Base-by-base conservation (phyloP, 2,113 vertebrate genomes). In the Brienomyrus longianalis region DNA sequence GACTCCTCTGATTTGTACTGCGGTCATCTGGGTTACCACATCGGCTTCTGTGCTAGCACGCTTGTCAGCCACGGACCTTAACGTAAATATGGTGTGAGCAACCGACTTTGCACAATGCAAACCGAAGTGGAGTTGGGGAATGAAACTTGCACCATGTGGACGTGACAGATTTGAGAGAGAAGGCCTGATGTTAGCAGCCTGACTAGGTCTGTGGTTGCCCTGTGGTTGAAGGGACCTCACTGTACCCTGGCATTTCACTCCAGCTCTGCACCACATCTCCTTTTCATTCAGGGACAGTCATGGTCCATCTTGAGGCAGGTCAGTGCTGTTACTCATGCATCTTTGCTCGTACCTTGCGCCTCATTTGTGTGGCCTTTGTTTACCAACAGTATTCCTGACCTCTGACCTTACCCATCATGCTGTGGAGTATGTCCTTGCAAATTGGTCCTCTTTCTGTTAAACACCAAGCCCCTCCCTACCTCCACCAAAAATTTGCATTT, bases 121-220 rank as follows among this genome's bases (percentile, higher is more conserved):
- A 91, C 86, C 31, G 62, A 89, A 90, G 66, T 89, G 89, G 85
- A 91, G 88, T 90, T 35, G 31, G 85, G 31, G 51, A 39, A n/a
- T 54, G 6, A 87, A 31, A 27, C 27, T 87, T 87, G 23, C 48
- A 31, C 84, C 48, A 23, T 83, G 77, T 83, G 43, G 31, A 4
- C 59, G n/a, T 89, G 87, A 70, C 5, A 5, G 6, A 45, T 94
- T 93, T 92, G 80, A 93, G 93, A 93, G 92, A 92, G 39, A 54
- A 13, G 47, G 27, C 9, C 27, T 35, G 7, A 23, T 87, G 31
- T 19, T 83, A 39, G 77, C 31, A 83, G 31, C 31, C 77, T 39
- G 80, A 21, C 80, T 48, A 47, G 45, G 83, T 47, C 39, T 3
- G 3, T 43, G 21, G 39, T 43, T 48, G 83, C 7, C 9, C 45